Conservation (phyloP, 2,888 invertebrate species). For the Biston stratarius region DNA sequence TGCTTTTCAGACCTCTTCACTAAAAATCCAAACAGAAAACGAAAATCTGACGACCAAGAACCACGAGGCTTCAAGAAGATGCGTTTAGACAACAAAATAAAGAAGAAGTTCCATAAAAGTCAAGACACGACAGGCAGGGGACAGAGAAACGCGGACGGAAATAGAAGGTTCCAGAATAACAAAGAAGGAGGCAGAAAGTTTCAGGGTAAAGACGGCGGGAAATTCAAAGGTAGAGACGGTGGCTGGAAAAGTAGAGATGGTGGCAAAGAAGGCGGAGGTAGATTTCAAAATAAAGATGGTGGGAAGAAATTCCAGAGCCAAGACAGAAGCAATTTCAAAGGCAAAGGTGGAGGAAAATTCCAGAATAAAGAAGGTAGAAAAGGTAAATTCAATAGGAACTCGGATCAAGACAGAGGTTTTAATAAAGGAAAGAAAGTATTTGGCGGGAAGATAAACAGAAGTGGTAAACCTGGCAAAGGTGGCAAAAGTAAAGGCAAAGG, state of each 20-base stretch:
- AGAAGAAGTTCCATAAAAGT: slow-evolving; percentile 71
- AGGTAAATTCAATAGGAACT: slow-evolving; percentile 33
- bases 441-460: slow-evolving; percentile 74
- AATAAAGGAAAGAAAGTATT: slow-evolving; percentile 71
- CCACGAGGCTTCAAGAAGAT: slow-evolving; percentile 79
- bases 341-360: slow-evolving; percentile 46
- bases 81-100: slow-evolving; percentile 74
- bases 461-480: slow-evolving; percentile 51
- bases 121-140: slow-evolving; percentile 48
- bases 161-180: slow-evolving; percentile 39
- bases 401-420: slow-evolving; percentile 31
- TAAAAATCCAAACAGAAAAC: slow-evolving; percentile 64
- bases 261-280: slow-evolving; percentile 45
- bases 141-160: slow-evolving; percentile 40
- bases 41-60: slow-evolving; percentile 68
- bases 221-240: slow-evolving; percentile 53
- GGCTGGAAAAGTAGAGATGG: slow-evolving; percentile 48
- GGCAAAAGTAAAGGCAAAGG: slow-evolving; percentile 63
- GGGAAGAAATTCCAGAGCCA: slow-evolving; percentile 51
- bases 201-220: slow-evolving; percentile 51
- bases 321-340: slow-evolving; percentile 42
- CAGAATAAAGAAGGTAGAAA: slow-evolving; percentile 48
- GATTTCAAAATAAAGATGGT: slow-evolving; percentile 51
- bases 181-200: slow-evolving; percentile 45
- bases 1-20: slow-evolving; percentile 70